phyloP scores from a whole-genome alignment of 2,113 vertebrate genomes.

The Gambusia holbrooki region DNA sequence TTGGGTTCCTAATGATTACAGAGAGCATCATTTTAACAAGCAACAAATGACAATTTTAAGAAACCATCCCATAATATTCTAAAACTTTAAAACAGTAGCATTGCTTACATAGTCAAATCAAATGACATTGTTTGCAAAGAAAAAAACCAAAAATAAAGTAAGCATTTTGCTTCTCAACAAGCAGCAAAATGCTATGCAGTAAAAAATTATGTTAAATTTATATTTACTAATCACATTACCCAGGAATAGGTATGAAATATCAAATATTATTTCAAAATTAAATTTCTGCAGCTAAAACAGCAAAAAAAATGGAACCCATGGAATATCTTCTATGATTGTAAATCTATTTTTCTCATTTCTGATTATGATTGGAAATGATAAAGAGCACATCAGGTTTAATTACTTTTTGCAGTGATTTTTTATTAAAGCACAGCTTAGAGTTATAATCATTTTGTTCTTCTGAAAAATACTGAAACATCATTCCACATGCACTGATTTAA shows the following conservation, averaged over 20 bases:
- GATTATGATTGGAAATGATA: background rate
- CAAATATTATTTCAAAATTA: background rate
- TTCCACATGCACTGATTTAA: background rate
- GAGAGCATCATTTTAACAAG: background rate
- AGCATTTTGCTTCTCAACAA: background rate
- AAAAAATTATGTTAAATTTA: background rate
- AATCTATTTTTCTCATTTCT: background rate
- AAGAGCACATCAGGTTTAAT: background rate
- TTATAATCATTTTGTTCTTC: background rate
- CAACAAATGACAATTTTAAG: background rate
- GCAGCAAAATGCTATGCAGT: background rate
- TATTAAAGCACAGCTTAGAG: background rate
- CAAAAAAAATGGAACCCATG: too few species aligned
- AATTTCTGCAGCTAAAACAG: too few species aligned
- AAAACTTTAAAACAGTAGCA: background rate
- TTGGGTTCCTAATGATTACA: background rate
- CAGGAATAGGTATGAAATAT: conserved; percentile 17
- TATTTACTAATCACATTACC: conserved; percentile 20
- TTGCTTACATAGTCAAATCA: background rate
- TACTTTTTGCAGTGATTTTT: background rate
- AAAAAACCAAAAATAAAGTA: background rate
- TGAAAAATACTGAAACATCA: background rate
- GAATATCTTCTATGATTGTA: background rate
- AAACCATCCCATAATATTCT: background rate
- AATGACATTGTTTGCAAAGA: background rate